phyloP scores from a whole-genome alignment of 2,888 invertebrate species.

The Chymomyza fuscimana region DNA sequence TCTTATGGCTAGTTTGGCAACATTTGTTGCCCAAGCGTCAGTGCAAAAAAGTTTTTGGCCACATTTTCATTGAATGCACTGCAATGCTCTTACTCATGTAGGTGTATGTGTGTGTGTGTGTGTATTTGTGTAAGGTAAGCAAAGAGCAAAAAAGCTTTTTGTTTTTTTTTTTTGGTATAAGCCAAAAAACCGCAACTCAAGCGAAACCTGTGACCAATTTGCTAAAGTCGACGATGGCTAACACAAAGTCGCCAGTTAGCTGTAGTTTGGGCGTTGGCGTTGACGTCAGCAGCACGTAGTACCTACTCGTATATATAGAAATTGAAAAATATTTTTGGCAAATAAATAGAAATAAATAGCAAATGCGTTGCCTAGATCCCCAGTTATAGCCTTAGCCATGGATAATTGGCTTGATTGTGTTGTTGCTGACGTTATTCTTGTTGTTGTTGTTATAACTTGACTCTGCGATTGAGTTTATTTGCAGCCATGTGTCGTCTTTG shows the following conservation, averaged over 20 bases:
- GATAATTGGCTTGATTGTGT: slow-evolving; percentile 44
- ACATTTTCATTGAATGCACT: slow-evolving; percentile 62
- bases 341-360: slow-evolving; percentile 21
- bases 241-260: slow-evolving; percentile 16
- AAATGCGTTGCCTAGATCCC: background rate
- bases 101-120: slow-evolving; percentile 38
- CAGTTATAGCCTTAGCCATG: slow-evolving; percentile 18
- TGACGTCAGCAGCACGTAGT: slow-evolving; percentile 6
- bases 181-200: slow-evolving; percentile 54
- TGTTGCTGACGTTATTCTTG: slow-evolving; percentile 18
- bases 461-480: background rate
- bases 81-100: background rate
- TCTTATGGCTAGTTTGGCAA: slow-evolving; percentile 39
- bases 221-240: slow-evolving; percentile 9
- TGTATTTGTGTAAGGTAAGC: slow-evolving; percentile 62
- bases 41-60: slow-evolving; percentile 46
- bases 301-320: background rate
- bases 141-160: slow-evolving; percentile 40
- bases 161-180: slow-evolving; percentile 34
- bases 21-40: slow-evolving; percentile 31
- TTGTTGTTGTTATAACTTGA: slow-evolving; percentile 25
- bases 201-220: slow-evolving; percentile 68
- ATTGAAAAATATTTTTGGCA: slow-evolving; percentile 21
- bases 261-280: background rate
- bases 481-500: slow-evolving; percentile 1